Percentiles rank a stretch among this genome's conserved stretches.
Conservation (phyloP, 2,113 vertebrate species). For the Noctilio leporinus region DNA sequence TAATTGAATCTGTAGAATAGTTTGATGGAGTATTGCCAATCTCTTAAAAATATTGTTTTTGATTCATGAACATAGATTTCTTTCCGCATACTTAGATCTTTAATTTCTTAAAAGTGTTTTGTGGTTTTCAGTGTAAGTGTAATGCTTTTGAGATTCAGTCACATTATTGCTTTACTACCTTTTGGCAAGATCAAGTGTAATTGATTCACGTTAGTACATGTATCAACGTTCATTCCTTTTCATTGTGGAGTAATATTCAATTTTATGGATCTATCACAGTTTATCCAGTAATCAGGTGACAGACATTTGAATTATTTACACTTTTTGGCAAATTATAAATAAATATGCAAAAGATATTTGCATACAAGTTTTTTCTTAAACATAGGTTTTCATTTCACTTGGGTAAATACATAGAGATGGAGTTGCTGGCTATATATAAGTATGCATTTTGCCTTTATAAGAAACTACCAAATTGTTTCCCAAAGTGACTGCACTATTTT, state of each 20-base stretch:
- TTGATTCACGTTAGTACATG: not conserved
- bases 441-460: not conserved
- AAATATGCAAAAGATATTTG: not conserved
- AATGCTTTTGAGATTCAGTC: not conserved
- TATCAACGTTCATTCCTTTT: not conserved
- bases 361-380: not conserved
- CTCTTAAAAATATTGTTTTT: not conserved
- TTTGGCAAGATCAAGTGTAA: no score
- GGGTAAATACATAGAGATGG: not conserved
- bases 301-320: not conserved
- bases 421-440: not conserved
- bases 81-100: not conserved
- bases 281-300: not conserved
- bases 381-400: not conserved
- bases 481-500: not conserved
- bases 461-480: not conserved
- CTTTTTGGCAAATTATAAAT: not conserved
- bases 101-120: not conserved
- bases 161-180: no score
- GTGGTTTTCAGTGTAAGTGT: not conserved
- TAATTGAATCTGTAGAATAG: not conserved
- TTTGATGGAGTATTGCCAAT: not conserved
- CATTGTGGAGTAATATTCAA: not conserved
- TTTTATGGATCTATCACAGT: not conserved
- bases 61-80: not conserved